A percentile compares a stretch with the other conserved stretches of the same genome.
These are phyloP conservation scores for Ceratosolen fusciceps DNA, from an alignment of 1,140 invertebrate species.

Conservation along the genomic window DNA sequence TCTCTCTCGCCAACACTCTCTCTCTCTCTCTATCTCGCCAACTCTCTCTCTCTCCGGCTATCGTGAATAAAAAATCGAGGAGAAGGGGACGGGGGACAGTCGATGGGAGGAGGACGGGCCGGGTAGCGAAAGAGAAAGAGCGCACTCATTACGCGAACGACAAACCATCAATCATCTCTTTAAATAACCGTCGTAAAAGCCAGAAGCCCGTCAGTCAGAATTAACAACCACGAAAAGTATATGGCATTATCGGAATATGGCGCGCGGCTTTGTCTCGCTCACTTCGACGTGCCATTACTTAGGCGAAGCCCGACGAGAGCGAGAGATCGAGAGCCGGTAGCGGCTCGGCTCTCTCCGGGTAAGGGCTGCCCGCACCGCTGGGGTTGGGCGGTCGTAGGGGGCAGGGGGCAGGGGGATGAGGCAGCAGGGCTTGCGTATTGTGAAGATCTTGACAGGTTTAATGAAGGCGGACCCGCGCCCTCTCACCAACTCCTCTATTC, in stretches of 20 bases:
- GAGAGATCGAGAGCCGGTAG: conserved; percentile 4
- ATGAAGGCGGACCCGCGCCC: conserved; percentile 14
- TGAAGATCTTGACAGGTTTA: conserved; percentile 35
- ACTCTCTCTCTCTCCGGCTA: too few species aligned
- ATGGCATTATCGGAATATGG: conserved; percentile 35
- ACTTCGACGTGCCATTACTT: conserved; percentile 33
- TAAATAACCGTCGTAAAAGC: conserved; percentile 35
- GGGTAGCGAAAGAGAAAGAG: conserved; percentile 18
- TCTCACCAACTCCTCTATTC: background rate
- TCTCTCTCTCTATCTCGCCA: too few species aligned
- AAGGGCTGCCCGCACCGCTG: too few species aligned
- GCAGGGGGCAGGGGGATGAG: background rate
- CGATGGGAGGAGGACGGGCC: background rate
- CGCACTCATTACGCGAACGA: conserved; percentile 42
- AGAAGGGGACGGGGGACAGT: background rate
- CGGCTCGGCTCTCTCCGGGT: background rate
- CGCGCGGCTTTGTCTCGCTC: background rate
- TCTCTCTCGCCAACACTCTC: too few species aligned
- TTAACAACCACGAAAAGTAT: conserved; percentile 45
- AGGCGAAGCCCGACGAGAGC: background rate
- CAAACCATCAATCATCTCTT: conserved; percentile 46
- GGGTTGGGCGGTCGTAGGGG: background rate
- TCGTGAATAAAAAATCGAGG: conserved; percentile 2
- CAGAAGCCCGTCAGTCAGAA: conserved; percentile 38
- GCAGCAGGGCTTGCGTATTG: conserved; percentile 19